Base-by-base conservation (phyloP, 2,888 invertebrate genomes). In the Yponomeuta cagnagella region DNA sequence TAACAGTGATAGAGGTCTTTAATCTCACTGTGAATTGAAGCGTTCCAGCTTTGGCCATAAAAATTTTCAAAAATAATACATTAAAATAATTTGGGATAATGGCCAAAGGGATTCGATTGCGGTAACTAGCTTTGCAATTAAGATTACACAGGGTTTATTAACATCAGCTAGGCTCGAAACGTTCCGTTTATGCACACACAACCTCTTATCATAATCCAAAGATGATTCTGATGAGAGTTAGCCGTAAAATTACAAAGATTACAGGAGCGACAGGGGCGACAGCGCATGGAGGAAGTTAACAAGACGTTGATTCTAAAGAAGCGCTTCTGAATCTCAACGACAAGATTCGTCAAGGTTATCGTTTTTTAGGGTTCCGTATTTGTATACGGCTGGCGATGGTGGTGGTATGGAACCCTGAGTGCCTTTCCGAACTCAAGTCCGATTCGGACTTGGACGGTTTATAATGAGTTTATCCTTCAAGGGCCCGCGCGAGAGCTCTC, bases 221-320 rank as follows among this genome's bases (percentile, higher is more conserved):
- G 52, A 15, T 58, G 73, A 75, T 76, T 72, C 74, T 73, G 78
- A 80, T 73, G 79, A 77, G 23, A 81, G 76, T 79, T 78, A 79
- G 78, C 78, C 80, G 81, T 80, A 77, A 87, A 85, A 85, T 86
- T 83, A 80, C 77, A 75, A 77, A 77, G 75, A 76, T 75, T 76
- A 76, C 77, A 73, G 74, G 71, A 76, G 73, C 75, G 76, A 77
- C 74, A 77, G 73, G 74, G 71, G 72, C 72, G 71, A 68, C 48
- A 23, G 23, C 23, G 23, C 23, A 74, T 73, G 71, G 71, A 71
- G 67, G 73, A 74, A 69, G 74, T 75, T 74, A 52, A 30, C 48
- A 74, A 70, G 75, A 77, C 77, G 75, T 78, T 78, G 78, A 80
- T 58, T 79, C 78, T 73, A 73, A 72, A 73, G 72, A 71, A 73